A percentile compares a stretch with the other conserved stretches of the same genome.
phyloP scores from a whole-genome alignment of 2,113 vertebrate genomes.

The Catagonus wagneri region DNA sequence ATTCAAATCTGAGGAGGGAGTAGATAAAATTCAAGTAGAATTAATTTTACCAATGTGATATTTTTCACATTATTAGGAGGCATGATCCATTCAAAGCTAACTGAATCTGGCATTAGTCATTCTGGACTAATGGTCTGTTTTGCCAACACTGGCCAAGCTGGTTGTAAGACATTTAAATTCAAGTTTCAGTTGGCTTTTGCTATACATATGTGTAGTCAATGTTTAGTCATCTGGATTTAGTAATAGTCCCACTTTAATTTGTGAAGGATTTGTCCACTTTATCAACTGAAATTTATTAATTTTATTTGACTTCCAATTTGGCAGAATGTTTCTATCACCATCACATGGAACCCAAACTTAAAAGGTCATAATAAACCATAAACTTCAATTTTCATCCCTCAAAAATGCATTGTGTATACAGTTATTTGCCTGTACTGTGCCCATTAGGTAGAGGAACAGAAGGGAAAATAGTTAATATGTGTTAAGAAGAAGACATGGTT shows the following conservation, averaged over 20 bases:
- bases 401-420: not conserved
- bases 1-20: not conserved
- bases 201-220: constrained; percentile 4
- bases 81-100: constrained; percentile 20
- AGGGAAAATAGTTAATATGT: not conserved
- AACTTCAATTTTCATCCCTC: not conserved
- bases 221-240: constrained; percentile 30
- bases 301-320: constrained; percentile 57
- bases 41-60: not conserved
- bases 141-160: not conserved
- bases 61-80: not conserved
- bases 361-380: not conserved
- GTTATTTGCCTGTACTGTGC: not conserved
- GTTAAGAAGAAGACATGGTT: not conserved
- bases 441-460: not conserved
- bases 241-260: constrained; percentile 63
- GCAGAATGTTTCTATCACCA: not conserved
- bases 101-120: not conserved
- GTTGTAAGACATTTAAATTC: constrained; percentile 64
- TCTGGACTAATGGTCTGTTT: constrained; percentile 17
- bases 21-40: not conserved
- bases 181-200: constrained; percentile 61
- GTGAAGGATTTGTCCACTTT: constrained; percentile 65
- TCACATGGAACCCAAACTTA: not conserved
- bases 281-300: constrained; percentile 73